Evolutionary conservation across 2,888 invertebrate genomes (phyloP).

Genomic region (Agrotis puta): DNA sequence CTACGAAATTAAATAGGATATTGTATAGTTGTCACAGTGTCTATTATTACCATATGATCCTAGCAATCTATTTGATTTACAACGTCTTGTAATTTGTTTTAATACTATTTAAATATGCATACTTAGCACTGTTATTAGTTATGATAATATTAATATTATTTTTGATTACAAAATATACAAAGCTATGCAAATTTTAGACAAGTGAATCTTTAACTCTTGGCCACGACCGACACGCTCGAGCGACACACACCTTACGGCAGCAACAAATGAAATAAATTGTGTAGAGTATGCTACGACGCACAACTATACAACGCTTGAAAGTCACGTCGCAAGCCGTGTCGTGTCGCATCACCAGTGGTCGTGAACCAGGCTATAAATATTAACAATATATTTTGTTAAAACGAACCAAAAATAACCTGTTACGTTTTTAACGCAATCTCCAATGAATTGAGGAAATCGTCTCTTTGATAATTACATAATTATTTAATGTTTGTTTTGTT

Average conservation of each 20-base stretch:
- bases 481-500: conserved; percentile 72
- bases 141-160: conserved; percentile 27
- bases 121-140: conserved; percentile 46
- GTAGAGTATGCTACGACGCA: not conserved
- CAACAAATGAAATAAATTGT: not conserved
- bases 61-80: conserved; percentile 40
- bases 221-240: not conserved
- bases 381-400: conserved; percentile 26
- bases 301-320: no score
- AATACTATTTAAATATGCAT: conserved; percentile 33
- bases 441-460: conserved; percentile 66
- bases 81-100: conserved; percentile 30
- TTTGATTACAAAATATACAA: conserved; percentile 27
- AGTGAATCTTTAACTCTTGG: not conserved
- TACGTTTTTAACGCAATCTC: conserved; percentile 50
- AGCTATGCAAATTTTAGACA: conserved; percentile 48
- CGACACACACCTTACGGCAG: not conserved
- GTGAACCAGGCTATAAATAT: not conserved
- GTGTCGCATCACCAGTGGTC: not conserved
- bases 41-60: conserved; percentile 25
- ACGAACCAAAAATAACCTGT: conserved; percentile 49
- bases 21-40: conserved; percentile 9
- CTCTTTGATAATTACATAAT: conserved; percentile 61
- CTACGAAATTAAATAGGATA: conserved; percentile 22
- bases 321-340: not conserved